Base-by-base conservation (phyloP, 2,888 invertebrate species). In the Brachypterus glaber region DNA sequence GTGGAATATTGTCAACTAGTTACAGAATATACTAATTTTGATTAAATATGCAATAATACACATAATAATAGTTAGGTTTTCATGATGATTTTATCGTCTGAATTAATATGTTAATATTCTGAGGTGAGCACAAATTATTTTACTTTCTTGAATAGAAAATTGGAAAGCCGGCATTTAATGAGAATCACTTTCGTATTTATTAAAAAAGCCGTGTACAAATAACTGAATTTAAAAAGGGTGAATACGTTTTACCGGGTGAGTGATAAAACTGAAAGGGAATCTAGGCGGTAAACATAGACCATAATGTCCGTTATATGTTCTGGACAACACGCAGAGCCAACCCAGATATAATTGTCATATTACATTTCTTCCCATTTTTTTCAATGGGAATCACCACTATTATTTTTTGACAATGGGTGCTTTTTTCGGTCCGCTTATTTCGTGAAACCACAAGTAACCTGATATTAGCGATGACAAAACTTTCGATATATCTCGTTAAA, bases 401-500 rank as follows among this genome's bases (percentile, higher is more conserved):
- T 57, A 54, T 48, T 41, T 42, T 39, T 45, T 46, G 47, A 59
- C 58, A 59, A 60, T 57, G 46, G n/a, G 27, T 13, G 55, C 45
- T 48, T 52, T 58, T 57, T 48, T 54, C 58, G 57, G 59, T 48
- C 58, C 55, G 59, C 50, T 60, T 56, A 58, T 59, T 46, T 43
- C 46, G n/a, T n/a, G n/a, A 52, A 56, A 59, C 59, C 59, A 48
- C 59, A 59, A 57, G 58, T 57, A 59, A 59, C 58, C 54, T 54
- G 57, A 59, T 51, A 53, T 48, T 44, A 48, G 45, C 45, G 50
- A 53, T 52, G 55, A 54, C 52, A 52, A 50, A 56, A 55, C 54
- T 54, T 31, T 46, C 38, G 37, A 49, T 49, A 45, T 49, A n/a
- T n/a, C n/a, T n/a, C n/a, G n/a, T n/a, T n/a, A n/a, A n/a, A n/a